Percentiles rank a stretch among this genome's conserved stretches.
Conservation (phyloP, 2,888 invertebrate genomes). For the Mythimna ferrago region DNA sequence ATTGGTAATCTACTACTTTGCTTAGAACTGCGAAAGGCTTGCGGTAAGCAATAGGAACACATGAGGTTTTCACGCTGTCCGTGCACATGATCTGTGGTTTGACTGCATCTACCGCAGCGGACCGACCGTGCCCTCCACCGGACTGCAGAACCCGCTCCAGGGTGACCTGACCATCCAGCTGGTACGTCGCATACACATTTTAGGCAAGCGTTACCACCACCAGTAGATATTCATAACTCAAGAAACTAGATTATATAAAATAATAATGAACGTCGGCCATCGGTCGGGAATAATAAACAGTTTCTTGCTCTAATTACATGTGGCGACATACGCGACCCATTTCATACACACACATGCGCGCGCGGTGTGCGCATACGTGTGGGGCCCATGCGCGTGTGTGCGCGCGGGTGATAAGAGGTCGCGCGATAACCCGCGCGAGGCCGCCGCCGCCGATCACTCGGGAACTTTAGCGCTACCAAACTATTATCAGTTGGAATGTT, state of each 20-base stretch:
- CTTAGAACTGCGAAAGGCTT: background rate
- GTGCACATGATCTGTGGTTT: background rate
- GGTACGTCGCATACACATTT: constrained; percentile 17
- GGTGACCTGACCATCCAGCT: constrained; percentile 5
- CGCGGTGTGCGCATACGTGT: background rate
- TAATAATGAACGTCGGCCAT: constrained; percentile 50
- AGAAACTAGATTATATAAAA: constrained; percentile 24
- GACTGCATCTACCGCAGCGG: no score
- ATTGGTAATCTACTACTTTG: background rate
- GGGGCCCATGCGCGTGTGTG: constrained; percentile 56
- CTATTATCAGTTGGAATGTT: constrained; percentile 27
- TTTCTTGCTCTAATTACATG: constrained; percentile 79
- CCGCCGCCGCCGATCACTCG: constrained; percentile 45
- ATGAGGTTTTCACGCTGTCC: background rate
- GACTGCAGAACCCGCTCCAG: constrained; percentile 11
- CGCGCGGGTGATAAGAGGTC: constrained; percentile 78
- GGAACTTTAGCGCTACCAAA: constrained; percentile 38
- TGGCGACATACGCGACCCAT: constrained; percentile 76
- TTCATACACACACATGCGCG: constrained; percentile 62
- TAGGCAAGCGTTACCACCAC: constrained; percentile 8
- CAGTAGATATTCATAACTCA: constrained; percentile 33
- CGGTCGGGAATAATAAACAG: constrained; percentile 69
- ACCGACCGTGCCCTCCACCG: background rate
- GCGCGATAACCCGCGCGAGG: constrained; percentile 77
- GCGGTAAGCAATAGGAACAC: background rate